These are phyloP conservation scores for Phallusia fumigata DNA, from an alignment of 23 tunicate genomes.

Conservation along the genomic window DNA sequence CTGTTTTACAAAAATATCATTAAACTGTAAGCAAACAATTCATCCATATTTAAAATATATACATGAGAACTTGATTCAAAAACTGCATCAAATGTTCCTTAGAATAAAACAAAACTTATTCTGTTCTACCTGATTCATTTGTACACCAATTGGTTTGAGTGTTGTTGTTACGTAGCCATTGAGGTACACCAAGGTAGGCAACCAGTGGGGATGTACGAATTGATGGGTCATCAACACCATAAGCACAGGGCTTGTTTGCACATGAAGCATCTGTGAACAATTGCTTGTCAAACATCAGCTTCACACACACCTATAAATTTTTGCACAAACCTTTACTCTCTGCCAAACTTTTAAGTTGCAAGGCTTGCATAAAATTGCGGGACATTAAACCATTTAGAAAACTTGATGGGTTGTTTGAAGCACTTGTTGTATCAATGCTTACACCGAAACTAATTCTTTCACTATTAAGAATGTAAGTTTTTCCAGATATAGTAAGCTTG, in stretches of 20 bases:
- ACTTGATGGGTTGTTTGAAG: background rate
- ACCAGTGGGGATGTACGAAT: slow-evolving; percentile 56
- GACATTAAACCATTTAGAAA: background rate
- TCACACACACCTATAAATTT: too few species aligned
- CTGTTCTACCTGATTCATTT: slow-evolving; percentile 1
- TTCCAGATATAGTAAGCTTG: slow-evolving; percentile 12
- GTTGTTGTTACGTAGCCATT: slow-evolving; percentile 39
- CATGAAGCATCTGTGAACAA: background rate
- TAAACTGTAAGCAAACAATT: background rate
- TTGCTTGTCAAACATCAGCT: background rate
- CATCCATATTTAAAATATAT: too few species aligned
- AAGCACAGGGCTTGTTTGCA: slow-evolving; percentile 6
- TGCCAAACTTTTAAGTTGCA: background rate
- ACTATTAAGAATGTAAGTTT: slow-evolving; percentile 15
- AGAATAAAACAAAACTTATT: background rate
- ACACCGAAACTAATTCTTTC: background rate
- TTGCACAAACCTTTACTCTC: background rate
- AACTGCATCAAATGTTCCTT: too few species aligned
- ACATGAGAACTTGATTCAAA: too few species aligned
- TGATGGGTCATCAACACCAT: slow-evolving; percentile 45
- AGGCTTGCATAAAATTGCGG: slow-evolving; percentile 5
- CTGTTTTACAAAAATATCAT: background rate
- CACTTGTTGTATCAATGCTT: background rate
- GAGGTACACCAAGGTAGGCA: slow-evolving; percentile 43
- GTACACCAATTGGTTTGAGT: background rate